Conservation (phyloP, 2,113 vertebrate genomes). For the Phalacrocorax aristotelis region DNA sequence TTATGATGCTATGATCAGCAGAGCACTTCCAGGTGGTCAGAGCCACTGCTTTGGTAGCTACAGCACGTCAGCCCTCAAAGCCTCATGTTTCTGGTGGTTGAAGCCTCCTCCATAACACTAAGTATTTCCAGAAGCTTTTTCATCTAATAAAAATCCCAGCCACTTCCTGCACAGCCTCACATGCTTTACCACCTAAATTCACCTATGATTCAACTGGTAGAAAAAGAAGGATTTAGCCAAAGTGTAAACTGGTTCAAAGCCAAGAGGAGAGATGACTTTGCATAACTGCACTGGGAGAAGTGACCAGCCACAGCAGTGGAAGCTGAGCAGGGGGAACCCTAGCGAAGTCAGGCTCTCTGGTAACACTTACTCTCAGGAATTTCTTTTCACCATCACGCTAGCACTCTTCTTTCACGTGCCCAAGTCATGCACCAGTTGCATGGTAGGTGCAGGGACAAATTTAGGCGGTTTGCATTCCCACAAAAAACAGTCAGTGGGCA, state of each 20-base stretch:
- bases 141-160: background rate
- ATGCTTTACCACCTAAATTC: background rate
- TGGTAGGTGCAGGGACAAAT: background rate
- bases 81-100: background rate
- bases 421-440: background rate
- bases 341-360: background rate
- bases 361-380: background rate
- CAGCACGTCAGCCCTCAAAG: background rate
- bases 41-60: background rate
- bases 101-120: background rate
- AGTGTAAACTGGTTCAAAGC: background rate
- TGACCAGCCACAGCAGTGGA: background rate
- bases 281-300: background rate
- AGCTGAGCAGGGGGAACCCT: background rate
- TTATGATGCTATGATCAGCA: background rate
- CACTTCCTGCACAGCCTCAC: background rate
- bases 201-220: background rate
- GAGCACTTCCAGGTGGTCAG: background rate
- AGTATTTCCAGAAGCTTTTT: background rate
- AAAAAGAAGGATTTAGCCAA: background rate
- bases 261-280: background rate
- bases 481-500: rapidly evolving
- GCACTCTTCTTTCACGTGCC: background rate
- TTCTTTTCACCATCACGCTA: background rate
- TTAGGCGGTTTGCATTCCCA: background rate